Percentiles rank a stretch among this genome's conserved stretches.
These are phyloP conservation scores for Volucella zonaria DNA, from an alignment of 2,888 invertebrate species.

Conservation along the genomic window DNA sequence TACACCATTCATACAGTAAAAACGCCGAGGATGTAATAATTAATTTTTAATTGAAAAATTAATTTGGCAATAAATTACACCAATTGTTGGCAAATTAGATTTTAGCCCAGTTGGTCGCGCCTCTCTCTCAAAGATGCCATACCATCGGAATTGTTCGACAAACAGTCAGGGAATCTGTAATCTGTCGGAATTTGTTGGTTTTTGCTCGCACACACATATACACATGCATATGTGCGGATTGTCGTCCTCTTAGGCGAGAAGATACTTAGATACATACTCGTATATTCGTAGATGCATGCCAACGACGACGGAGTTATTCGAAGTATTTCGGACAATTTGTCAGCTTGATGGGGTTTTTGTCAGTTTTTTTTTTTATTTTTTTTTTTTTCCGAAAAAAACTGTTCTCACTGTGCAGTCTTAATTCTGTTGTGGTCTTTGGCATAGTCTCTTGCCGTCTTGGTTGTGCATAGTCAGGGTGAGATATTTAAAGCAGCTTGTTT, in stretches of 20 bases:
- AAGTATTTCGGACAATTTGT: conserved; percentile 82
- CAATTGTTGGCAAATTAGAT: conserved; percentile 69
- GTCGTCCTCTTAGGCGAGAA: conserved; percentile 21
- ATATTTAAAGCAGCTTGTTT: conserved; percentile 63
- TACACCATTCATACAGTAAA: not conserved
- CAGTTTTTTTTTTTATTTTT: conserved; percentile 53
- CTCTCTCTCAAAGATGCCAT: conserved; percentile 4
- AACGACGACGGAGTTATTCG: conserved; percentile 77
- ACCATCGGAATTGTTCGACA: conserved; percentile 49
- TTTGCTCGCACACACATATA: conserved; percentile 50
- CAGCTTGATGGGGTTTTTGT: conserved; percentile 80
- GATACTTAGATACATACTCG: too few relatives aligned
- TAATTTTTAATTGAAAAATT: conserved; percentile 70
- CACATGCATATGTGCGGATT: conserved; percentile 51
- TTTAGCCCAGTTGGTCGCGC: conserved; percentile 23
- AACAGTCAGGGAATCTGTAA: conserved; percentile 30
- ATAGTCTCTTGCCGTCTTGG: not conserved
- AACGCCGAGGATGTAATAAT: conserved; percentile 46
- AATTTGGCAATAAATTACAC: conserved; percentile 72
- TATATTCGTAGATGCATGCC: conserved; percentile 36
- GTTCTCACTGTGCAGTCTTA: conserved; percentile 35
- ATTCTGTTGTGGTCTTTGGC: not conserved
- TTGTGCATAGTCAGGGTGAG: conserved; percentile 36
- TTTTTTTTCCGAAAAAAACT: conserved; percentile 55
- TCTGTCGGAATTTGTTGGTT: conserved; percentile 53